These are phyloP conservation scores for Menura novaehollandiae DNA, from an alignment of 2,113 vertebrate species.

Conservation along the genomic window DNA sequence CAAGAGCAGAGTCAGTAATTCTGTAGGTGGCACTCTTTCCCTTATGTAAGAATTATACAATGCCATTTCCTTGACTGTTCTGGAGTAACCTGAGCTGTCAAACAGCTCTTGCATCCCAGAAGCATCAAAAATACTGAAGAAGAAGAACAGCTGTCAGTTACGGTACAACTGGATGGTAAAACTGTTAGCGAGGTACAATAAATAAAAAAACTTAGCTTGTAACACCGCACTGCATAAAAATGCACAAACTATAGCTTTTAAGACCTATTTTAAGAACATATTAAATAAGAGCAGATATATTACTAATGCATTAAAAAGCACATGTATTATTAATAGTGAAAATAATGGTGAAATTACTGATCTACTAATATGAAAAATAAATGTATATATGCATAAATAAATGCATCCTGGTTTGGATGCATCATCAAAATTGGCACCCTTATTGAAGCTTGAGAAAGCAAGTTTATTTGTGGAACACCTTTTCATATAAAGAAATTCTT, in stretches of 20 bases:
- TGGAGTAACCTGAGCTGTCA: neutral
- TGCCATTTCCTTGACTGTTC: neutral
- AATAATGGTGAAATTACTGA: neutral
- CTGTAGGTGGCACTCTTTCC: conserved; percentile 55
- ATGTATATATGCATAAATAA: neutral
- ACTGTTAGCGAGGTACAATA: neutral
- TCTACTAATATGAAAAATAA: neutral
- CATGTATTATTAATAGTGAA: neutral
- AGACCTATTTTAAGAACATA: neutral
- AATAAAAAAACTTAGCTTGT: neutral
- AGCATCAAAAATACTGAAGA: neutral
- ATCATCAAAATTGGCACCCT: neutral
- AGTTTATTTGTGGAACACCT: neutral
- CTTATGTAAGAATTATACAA: neutral
- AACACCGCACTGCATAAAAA: neutral
- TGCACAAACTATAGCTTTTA: neutral
- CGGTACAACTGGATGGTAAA: neutral
- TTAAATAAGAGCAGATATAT: neutral
- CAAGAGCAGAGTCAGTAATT: neutral
- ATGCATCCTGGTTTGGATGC: neutral
- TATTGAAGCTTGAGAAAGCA: neutral
- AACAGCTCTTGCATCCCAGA: neutral
- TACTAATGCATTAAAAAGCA: neutral
- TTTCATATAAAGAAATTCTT: neutral
- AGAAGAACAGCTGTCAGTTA: neutral